These are phyloP conservation scores for Gryllus longicercus DNA, from an alignment of 2,888 invertebrate species.

Conservation along the genomic window DNA sequence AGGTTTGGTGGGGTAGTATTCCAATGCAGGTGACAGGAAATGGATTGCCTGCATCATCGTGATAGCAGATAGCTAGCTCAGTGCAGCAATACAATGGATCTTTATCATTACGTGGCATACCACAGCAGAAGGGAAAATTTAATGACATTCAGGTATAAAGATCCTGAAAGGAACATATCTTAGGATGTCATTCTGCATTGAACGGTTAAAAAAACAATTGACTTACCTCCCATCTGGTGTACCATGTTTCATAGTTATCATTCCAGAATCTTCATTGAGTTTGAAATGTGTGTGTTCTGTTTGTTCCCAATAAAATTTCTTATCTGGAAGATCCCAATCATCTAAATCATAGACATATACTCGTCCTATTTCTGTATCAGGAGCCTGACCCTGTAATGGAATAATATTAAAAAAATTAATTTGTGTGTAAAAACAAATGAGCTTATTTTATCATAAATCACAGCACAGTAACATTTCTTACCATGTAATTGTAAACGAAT, in stretches of 20 bases:
- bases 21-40: no score
- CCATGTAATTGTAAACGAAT: conserved; percentile 91
- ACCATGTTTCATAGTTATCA: conserved; percentile 92
- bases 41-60: no score
- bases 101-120: no score
- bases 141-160: no score
- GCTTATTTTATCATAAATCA: background rate
- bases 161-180: no score
- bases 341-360: conserved; percentile 97
- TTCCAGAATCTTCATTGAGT: conserved; percentile 86
- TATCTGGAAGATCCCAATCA: conserved; percentile 98
- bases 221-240: conserved; percentile 74
- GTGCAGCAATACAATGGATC: no score
- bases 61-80: no score
- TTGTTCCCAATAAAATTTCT: conserved; percentile 93
- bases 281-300: conserved; percentile 83
- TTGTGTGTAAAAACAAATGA: background rate
- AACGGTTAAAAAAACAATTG: background rate
- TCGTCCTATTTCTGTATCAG: conserved; percentile 86
- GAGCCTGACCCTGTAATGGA: conserved; percentile 71
- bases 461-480: conserved; percentile 38
- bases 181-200: no score
- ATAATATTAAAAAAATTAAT: background rate
- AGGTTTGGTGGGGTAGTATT: no score
- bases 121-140: no score